A percentile compares a stretch with the other conserved stretches of the same genome.
Evolutionary conservation across 2,888 invertebrate species (phyloP).

Genomic region (Tetrapedia diversipes): DNA sequence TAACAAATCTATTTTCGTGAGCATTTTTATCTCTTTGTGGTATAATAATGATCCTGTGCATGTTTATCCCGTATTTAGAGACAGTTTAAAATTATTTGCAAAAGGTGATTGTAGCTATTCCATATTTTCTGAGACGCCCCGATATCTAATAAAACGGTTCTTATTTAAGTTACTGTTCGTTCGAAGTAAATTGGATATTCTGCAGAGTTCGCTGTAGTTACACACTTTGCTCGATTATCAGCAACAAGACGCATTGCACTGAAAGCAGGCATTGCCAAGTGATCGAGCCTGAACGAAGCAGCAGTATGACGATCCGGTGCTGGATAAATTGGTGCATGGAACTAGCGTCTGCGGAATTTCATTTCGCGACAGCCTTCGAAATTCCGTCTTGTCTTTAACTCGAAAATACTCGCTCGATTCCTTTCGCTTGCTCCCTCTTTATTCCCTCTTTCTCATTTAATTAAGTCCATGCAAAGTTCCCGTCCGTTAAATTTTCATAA

Average conservation of each 20-base stretch:
- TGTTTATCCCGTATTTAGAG: too few species aligned
- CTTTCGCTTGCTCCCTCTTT: not conserved
- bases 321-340: conserved; percentile 44
- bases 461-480: not conserved
- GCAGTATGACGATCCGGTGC: conserved; percentile 7
- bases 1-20: too few species aligned
- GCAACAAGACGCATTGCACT: conserved; percentile 8
- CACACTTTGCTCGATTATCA: conserved; percentile 19
- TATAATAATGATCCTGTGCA: too few species aligned
- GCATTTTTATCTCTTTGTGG: too few species aligned
- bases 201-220: conserved; percentile 3
- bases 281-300: conserved; percentile 2
- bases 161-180: not conserved
- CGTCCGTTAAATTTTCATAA: too few species aligned
- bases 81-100: too few species aligned
- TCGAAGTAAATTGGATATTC: conserved; percentile 4
- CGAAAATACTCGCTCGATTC: conserved; percentile 35
- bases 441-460: not conserved
- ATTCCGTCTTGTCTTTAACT: conserved; percentile 2
- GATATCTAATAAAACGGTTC: not conserved
- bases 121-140: not conserved
- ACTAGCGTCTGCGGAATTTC: conserved; percentile 34
- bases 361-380: conserved; percentile 35
- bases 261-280: conserved; percentile 33
- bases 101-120: too few species aligned